Conservation (phyloP, 1,140 invertebrate species). For the Cotesia vestalis region DNA sequence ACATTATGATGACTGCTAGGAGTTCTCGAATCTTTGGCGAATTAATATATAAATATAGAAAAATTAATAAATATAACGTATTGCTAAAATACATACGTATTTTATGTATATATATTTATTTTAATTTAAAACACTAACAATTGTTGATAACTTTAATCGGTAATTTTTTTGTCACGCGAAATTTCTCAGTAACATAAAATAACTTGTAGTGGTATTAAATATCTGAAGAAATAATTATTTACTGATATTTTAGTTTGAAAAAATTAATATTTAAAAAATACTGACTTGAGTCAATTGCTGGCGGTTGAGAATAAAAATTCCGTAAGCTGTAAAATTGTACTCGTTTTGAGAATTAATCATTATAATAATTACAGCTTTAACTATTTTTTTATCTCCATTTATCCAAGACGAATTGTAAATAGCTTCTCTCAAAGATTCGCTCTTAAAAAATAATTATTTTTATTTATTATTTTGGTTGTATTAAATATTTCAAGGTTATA, state of each 20-base stretch:
- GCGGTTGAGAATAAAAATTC: constrained; percentile 1
- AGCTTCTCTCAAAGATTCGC: background rate
- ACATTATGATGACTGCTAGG: too few species aligned
- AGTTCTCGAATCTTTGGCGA: too few species aligned
- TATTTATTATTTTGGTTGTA: too few species aligned
- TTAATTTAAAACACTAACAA: too few species aligned
- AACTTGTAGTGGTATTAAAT: constrained; percentile 20
- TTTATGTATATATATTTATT: too few species aligned
- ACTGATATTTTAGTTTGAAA: constrained; percentile 2
- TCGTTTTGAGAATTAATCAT: constrained; percentile 5
- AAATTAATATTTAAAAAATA: background rate
- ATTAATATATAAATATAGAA: too few species aligned
- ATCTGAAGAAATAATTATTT: constrained; percentile 12
- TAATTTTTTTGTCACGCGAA: too few species aligned
- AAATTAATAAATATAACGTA: too few species aligned
- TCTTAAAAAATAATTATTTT: background rate
- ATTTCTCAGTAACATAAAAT: background rate
- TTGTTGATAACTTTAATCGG: too few species aligned
- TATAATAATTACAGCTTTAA: constrained; percentile 10
- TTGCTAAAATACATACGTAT: too few species aligned
- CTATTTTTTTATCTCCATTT: background rate
- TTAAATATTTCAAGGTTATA: too few species aligned
- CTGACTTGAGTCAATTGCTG: background rate
- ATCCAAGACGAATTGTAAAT: constrained; percentile 26
- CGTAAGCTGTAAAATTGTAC: constrained; percentile 7